Evolutionary conservation across 2,888 invertebrate species (phyloP).

Genomic region (Cetonia aurata): DNA sequence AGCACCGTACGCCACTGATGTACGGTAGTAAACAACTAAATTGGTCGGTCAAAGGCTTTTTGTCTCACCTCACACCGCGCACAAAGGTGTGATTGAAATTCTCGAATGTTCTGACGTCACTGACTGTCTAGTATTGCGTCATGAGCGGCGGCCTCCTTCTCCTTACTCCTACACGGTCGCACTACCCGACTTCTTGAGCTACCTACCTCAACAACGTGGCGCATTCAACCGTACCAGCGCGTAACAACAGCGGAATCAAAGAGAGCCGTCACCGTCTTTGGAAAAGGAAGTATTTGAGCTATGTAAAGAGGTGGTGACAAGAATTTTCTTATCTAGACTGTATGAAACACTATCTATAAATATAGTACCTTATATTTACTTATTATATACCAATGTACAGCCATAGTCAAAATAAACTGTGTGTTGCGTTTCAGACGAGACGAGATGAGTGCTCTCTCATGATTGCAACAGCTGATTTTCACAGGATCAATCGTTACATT

Average conservation of each 20-base stretch:
- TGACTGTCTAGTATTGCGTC: conserved; percentile 61
- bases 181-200: conserved; percentile 51
- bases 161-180: conserved; percentile 13
- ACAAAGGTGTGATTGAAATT: conserved; percentile 58
- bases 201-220: conserved; percentile 57
- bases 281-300: neutral
- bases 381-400: too few species aligned
- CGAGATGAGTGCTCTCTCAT: too few species aligned
- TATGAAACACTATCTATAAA: too few species aligned
- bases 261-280: neutral
- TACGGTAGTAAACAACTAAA: conserved; percentile 51
- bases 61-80: conserved; percentile 62
- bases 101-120: conserved; percentile 62
- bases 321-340: too few species aligned
- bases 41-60: conserved; percentile 68
- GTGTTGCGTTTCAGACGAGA: too few species aligned
- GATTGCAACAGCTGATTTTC: too few species aligned
- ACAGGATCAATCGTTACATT: too few species aligned
- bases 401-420: too few species aligned
- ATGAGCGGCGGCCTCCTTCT: conserved; percentile 55
- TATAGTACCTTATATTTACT: too few species aligned
- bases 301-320: too few species aligned
- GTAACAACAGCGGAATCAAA: neutral
- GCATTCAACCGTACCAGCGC: conserved; percentile 34
- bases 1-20: conserved; percentile 46